Evolutionary conservation across 2,797 vertebrate species (phyloP).

Genomic region (Aphelocoma californica): DNA sequence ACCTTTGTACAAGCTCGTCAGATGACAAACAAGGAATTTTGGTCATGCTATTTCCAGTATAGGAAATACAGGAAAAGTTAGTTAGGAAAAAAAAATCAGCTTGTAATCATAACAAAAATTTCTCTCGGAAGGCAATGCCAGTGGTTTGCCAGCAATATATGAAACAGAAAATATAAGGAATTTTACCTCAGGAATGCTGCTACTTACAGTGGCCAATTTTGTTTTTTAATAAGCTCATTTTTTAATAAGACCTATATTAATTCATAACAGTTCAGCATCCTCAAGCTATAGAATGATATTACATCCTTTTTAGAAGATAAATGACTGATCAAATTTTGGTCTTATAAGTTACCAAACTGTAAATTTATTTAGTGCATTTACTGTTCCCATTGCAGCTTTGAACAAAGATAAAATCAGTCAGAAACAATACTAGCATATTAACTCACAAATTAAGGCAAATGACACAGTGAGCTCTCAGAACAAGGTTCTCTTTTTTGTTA

Average conservation of each 20-base stretch:
- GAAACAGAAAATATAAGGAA: background rate
- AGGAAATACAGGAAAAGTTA: background rate
- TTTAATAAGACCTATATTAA: background rate
- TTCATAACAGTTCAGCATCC: background rate
- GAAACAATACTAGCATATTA: background rate
- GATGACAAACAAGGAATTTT: background rate
- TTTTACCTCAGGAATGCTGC: background rate
- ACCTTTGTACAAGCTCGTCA: background rate
- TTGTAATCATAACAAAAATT: background rate
- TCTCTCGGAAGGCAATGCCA: background rate
- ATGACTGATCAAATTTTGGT: background rate
- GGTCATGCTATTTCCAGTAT: background rate
- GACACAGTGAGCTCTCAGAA: background rate
- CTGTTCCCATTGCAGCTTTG: background rate
- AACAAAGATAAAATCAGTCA: background rate
- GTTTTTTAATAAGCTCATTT: background rate
- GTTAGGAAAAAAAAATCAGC: accelerated
- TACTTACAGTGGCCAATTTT: background rate
- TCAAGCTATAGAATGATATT: background rate
- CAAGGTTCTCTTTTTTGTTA: background rate
- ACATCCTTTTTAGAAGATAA: background rate
- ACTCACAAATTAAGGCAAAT: background rate
- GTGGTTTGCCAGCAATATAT: background rate
- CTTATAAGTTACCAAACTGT: background rate
- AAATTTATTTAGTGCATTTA: background rate